Evolutionary conservation across 2,888 invertebrate genomes (phyloP), one percentile per base, ranked within the genome.

Genomic region (Octonoba sinensis): DNA sequence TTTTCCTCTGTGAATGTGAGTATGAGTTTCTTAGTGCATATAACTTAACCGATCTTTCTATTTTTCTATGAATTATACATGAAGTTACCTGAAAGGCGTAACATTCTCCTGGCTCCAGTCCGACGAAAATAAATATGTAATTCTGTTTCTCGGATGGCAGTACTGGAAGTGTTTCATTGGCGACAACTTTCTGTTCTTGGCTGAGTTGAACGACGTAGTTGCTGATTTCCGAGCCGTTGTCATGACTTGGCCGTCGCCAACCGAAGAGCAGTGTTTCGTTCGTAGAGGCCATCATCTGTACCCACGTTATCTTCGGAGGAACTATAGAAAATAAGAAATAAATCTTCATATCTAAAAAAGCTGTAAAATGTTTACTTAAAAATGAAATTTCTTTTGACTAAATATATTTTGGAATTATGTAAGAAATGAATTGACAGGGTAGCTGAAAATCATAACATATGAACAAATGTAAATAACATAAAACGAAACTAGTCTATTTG

Each of bases 81-180:
- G 27, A 51, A 59, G 56, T 70, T 86, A 93, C 93, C 91, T 92
- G 92, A 87, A 96, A 95, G 83, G 92, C 91, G 86, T 96, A 96
- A 49, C 92, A 93, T 27, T 93, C 95, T 22, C 94, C 93, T 0
- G 95, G 93, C 85, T 93, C 91, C 67, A 96, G 89, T 87, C 93
- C 92, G 54, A 91, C 91, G 87, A 95, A 95, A 91, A 95, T 93
- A 86, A 94, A 95, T 0, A 93, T 86, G 69, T 84, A 84, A 46
- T 85, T 85, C 56, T 83, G 77, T 27, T 78, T 47, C 20, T 77
- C 74, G 13, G 83, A 73, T 46, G 84, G 75, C 44, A 62, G 65
- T 13, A 84, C 84, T 3, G 84, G 73, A 13, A 84, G 54, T 1
- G 85, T 85, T 71, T 85, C 84, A 51, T 86, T 86, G 49, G 81